Evolutionary conservation across 2,113 vertebrate species (phyloP).

Genomic region (Oenanthe oenanthe): DNA sequence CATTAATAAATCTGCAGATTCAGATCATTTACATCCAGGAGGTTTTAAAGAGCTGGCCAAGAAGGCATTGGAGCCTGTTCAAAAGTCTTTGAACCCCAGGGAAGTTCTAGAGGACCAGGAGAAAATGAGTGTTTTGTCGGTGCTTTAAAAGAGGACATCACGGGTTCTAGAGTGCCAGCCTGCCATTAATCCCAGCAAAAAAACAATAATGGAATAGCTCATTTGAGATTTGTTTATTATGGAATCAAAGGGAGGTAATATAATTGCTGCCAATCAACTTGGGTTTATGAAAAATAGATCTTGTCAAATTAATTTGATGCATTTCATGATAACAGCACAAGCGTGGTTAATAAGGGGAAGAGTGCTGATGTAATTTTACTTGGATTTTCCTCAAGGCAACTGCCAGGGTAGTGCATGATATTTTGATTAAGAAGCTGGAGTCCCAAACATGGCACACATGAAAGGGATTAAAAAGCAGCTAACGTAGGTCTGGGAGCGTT

Average conservation of each 20-base stretch:
- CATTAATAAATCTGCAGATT: slow-evolving; percentile 70
- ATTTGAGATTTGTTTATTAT: slow-evolving; percentile 59
- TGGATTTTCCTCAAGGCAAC: slow-evolving; percentile 62
- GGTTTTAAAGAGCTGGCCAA: slow-evolving; percentile 25
- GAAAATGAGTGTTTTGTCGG: not conserved
- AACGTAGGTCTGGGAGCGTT: slow-evolving; percentile 36
- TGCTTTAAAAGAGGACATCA: slow-evolving; percentile 10
- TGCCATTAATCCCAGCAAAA: slow-evolving; percentile 23
- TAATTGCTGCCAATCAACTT: slow-evolving; percentile 72
- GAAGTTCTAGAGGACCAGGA: slow-evolving; percentile 57
- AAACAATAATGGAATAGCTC: slow-evolving; percentile 33
- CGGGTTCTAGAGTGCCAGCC: slow-evolving; percentile 23
- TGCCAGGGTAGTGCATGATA: slow-evolving; percentile 35
- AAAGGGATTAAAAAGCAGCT: slow-evolving; percentile 65
- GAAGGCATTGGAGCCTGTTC: not conserved
- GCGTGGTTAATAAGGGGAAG: slow-evolving; percentile 70
- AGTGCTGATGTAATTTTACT: slow-evolving; percentile 68
- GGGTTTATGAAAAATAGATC: slow-evolving; percentile 73
- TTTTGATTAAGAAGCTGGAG: slow-evolving; percentile 64
- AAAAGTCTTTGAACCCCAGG: slow-evolving; percentile 12
- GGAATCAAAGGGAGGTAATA: slow-evolving; percentile 67
- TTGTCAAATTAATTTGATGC: slow-evolving; percentile 74
- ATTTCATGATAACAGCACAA: slow-evolving; percentile 64
- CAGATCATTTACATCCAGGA: slow-evolving; percentile 60
- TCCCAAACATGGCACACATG: slow-evolving; percentile 61